phyloP scores from a whole-genome alignment of 2,888 invertebrate species.

The Stenodera caucasica region DNA sequence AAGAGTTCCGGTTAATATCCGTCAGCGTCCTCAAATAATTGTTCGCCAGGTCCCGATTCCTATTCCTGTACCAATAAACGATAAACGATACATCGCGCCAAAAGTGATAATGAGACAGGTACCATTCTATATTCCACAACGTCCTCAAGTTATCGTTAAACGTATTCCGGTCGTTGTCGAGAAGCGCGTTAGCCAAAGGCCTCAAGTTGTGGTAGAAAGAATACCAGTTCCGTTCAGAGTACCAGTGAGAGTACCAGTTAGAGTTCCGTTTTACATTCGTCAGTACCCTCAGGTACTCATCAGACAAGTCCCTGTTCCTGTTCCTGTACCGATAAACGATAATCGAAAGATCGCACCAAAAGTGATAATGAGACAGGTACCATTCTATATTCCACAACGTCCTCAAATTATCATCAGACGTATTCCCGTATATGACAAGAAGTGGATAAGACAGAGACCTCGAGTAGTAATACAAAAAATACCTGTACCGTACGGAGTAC shows the following conservation, averaged over 20 bases:
- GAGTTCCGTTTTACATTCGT: neutral
- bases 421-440: neutral
- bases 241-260: no score
- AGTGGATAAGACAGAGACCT: no score
- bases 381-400: slow-evolving; percentile 11
- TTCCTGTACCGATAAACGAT: neutral
- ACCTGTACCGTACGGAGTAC: neutral
- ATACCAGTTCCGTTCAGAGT: no score
- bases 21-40: neutral
- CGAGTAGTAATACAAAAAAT: neutral
- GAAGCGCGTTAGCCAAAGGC: no score
- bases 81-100: no score
- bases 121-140: neutral
- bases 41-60: neutral
- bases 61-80: neutral
- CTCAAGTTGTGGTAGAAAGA: no score
- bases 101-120: neutral
- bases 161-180: no score
- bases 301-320: neutral
- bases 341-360: neutral
- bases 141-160: neutral
- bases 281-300: neutral
- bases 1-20: neutral
- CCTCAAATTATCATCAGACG: slow-evolving; percentile 12
- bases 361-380: slow-evolving; percentile 9